Percentiles rank a stretch among this genome's conserved stretches.
Evolutionary conservation across 2,113 vertebrate species (phyloP).

Genomic region (Actenoides hombroni): DNA sequence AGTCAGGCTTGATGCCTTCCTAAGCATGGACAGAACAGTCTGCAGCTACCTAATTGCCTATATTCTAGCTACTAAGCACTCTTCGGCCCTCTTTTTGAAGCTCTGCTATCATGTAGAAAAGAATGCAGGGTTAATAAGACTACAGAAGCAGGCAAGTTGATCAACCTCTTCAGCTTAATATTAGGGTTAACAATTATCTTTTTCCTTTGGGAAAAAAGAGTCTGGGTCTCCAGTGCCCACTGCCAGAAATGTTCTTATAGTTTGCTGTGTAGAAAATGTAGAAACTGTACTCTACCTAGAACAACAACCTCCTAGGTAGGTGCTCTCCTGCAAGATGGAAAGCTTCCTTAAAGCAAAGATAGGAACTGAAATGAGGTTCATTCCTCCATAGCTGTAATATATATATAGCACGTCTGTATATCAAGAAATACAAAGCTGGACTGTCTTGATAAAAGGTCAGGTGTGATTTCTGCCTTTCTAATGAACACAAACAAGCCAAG

Average conservation of each 20-base stretch:
- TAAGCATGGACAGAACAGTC: not conserved
- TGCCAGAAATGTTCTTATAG: not conserved
- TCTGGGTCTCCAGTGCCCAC: not conserved
- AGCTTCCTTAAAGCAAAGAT: not conserved
- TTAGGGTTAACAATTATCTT: not conserved
- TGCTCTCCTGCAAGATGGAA: not conserved
- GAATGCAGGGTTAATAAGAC: not conserved
- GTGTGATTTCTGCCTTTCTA: not conserved
- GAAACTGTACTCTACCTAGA: not conserved
- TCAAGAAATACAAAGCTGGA: not conserved
- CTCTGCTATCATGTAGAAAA: not conserved
- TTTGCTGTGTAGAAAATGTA: not conserved
- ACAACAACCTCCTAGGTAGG: not conserved
- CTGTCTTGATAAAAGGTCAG: not conserved
- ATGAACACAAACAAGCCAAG: not conserved
- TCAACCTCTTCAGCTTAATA: not conserved
- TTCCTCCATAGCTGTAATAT: not conserved
- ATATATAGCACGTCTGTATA: not conserved
- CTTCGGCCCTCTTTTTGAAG: not conserved
- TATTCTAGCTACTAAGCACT: not conserved
- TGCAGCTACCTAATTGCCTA: not conserved
- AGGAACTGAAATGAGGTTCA: not conserved
- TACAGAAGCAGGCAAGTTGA: not conserved
- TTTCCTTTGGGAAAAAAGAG: not conserved
- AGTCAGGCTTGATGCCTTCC: not conserved